These are phyloP conservation scores for Lycodopsis pacificus DNA, from an alignment of 2,797 vertebrate species.

Conservation along the genomic window DNA sequence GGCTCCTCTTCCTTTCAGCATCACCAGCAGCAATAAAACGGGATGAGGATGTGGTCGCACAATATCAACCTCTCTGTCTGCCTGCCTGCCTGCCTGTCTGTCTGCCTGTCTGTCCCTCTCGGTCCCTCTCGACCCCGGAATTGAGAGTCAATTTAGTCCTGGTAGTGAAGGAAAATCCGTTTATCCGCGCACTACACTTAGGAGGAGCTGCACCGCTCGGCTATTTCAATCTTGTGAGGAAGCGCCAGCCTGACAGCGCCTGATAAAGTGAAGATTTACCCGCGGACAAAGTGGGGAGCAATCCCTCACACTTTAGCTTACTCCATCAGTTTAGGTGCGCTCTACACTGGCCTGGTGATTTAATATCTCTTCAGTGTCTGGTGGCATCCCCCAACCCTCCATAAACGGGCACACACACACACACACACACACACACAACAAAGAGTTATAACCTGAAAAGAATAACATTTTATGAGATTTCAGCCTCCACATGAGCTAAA, in stretches of 20 bases:
- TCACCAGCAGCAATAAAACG: not conserved
- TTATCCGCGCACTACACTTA: slow-evolving; percentile 56
- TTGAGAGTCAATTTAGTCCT: slow-evolving; percentile 48
- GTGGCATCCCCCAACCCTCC: slow-evolving; percentile 16
- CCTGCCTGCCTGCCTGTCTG: not conserved
- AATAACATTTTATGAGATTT: not conserved
- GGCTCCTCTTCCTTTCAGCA: slow-evolving; percentile 20
- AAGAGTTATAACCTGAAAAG: slow-evolving; percentile 11
- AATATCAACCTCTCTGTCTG: slow-evolving; percentile 5
- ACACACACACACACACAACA: not conserved
- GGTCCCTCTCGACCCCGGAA: slow-evolving; percentile 6
- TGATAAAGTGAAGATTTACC: slow-evolving; percentile 76
- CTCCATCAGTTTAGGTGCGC: slow-evolving; percentile 62
- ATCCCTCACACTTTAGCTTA: slow-evolving; percentile 68
- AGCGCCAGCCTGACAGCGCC: slow-evolving; percentile 55
- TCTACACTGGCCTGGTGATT: slow-evolving; percentile 53
- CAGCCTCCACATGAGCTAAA: not conserved
- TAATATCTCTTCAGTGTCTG: slow-evolving; percentile 49
- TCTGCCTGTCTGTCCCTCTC: not conserved
- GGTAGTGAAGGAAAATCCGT: slow-evolving; percentile 58
- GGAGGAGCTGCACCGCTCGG: slow-evolving; percentile 32
- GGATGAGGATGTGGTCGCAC: slow-evolving; percentile 35
- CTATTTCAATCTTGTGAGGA: slow-evolving; percentile 52
- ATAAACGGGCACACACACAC: slow-evolving; percentile 12
- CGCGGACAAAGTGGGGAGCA: slow-evolving; percentile 62